Base-by-base conservation (phyloP, 1,140 invertebrate species). In the Eciton burchellii region DNA sequence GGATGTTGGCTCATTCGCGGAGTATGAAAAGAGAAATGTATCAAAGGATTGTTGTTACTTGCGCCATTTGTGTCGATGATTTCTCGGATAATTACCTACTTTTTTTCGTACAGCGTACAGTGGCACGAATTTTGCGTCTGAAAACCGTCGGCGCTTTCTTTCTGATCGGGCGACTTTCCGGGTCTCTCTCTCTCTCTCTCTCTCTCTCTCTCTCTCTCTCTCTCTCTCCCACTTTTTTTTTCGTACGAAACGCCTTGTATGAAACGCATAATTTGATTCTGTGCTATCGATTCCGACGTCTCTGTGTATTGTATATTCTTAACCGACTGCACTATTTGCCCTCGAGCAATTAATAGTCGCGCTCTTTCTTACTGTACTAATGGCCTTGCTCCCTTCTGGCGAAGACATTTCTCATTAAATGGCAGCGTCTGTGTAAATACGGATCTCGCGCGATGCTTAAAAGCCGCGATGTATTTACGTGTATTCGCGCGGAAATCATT, bases 201-300 rank as follows among this genome's bases (percentile, higher is more conserved):
- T n/a, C n/a, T n/a, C n/a, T n/a, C n/a, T n/a, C n/a, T n/a, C n/a
- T n/a, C n/a, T n/a, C n/a, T n/a, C n/a, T n/a, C n/a, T n/a, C n/a
- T n/a, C n/a, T n/a, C n/a, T n/a, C n/a, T n/a, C n/a, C n/a, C n/a
- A n/a, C n/a, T 49, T 72, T 82, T 68, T 72, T 77, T 24, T 74
- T 86, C 88, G 73, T 6, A 35, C 35, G 35, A 35, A 35, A 35
- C 72, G 76, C 84, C 82, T 89, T 92, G 88, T 92, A 91, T 77
- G 76, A 84, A 88, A n/a, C 82, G 84, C 79, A 87, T 86, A 79
- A 77, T 85, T 77, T 86, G 85, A 91, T 90, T 92, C 92, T 93
- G 91, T 93, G 92, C 92, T 93, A 92, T 92, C 87, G 89, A 92
- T 87, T 90, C 83, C 83, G 86, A 91, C 82, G 89, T 88, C 82